Evolutionary conservation across 2,113 vertebrate genomes (phyloP), one percentile per base, ranked within the genome.

Genomic region (Lanius ludovicianus): DNA sequence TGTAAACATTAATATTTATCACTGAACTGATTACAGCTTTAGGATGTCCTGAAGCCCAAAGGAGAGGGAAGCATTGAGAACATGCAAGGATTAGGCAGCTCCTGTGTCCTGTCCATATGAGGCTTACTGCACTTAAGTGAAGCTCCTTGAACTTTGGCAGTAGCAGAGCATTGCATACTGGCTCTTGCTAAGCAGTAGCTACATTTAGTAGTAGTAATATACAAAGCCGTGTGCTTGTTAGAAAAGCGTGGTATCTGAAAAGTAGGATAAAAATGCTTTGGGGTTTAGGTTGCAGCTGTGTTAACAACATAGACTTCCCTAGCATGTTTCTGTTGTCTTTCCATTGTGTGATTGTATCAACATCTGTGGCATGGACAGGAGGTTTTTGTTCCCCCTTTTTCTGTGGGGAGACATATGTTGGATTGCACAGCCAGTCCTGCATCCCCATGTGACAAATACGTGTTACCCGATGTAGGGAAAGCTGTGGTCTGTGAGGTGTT

Each of bases 1-100:
- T 70, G 50, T 24, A 84, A 81, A 53, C 30, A 69, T 97, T 96
- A 97, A 96, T 98, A 97, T 96, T 97, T 96, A 88, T 87, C 81
- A 75, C 47, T 64, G 81, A 95, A 53, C 64, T 74, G 49, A 74
- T 96, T 91, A 77, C 24, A 91, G 56, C 17, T 92, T 87, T 87
- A 80, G 75, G 78, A 67, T 79, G 80, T 63, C 50, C 49, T 35
- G 49, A 90, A 87, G 73, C 52, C 85, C 71, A 44, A 49, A 83
- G 60, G 30, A 15, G 28, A 37, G 56, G 52, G 52, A 68, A 87
- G 19, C 47, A 35, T 41, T 80, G 23, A 21, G 86, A 65, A 55
- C 25, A 25, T 4, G 12, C 33, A 64, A 79, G 31, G 86, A 46
- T 91, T 84, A 28, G 27, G 46, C 82, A 82, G 30, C 24, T 88